These are phyloP conservation scores for Catocala fraxini DNA, from an alignment of 2,888 invertebrate genomes.

Conservation along the genomic window DNA sequence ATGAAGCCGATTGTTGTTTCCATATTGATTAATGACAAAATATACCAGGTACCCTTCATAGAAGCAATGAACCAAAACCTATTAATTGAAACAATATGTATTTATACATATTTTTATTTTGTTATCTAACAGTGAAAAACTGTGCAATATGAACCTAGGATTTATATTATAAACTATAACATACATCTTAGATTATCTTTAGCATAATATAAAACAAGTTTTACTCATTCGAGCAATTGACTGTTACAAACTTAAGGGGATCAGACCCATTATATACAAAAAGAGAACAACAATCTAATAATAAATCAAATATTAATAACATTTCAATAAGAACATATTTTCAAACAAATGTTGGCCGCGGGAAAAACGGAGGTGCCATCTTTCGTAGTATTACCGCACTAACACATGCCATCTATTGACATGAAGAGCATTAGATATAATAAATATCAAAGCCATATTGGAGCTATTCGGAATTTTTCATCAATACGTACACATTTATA, in stretches of 20 bases:
- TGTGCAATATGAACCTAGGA: constrained; percentile 47
- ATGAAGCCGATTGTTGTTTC: too few species aligned
- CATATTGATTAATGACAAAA: too few species aligned
- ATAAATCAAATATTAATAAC: constrained; percentile 32
- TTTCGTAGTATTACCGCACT: neutral
- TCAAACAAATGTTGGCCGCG: constrained; percentile 4
- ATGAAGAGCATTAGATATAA: too few species aligned
- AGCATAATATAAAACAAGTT: constrained; percentile 46
- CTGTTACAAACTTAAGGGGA: constrained; percentile 37
- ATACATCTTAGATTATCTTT: constrained; percentile 41
- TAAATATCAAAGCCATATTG: too few species aligned
- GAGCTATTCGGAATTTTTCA: too few species aligned
- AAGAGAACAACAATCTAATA: constrained; percentile 30
- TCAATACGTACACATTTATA: too few species aligned
- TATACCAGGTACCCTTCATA: too few species aligned
- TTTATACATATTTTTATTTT: constrained; percentile 49
- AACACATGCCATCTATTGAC: neutral
- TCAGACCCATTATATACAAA: constrained; percentile 42
- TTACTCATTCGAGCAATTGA: constrained; percentile 48
- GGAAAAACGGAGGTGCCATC: neutral
- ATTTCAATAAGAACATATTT: constrained; percentile 31
- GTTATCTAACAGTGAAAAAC: constrained; percentile 55
- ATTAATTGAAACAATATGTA: constrained; percentile 36
- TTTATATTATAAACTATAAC: constrained; percentile 45
- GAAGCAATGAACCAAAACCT: too few species aligned